Percentiles rank a stretch among this genome's conserved stretches.
Evolutionary conservation across 2,888 invertebrate genomes (phyloP).

Genomic region (Stenoptilia bipunctidactyla): DNA sequence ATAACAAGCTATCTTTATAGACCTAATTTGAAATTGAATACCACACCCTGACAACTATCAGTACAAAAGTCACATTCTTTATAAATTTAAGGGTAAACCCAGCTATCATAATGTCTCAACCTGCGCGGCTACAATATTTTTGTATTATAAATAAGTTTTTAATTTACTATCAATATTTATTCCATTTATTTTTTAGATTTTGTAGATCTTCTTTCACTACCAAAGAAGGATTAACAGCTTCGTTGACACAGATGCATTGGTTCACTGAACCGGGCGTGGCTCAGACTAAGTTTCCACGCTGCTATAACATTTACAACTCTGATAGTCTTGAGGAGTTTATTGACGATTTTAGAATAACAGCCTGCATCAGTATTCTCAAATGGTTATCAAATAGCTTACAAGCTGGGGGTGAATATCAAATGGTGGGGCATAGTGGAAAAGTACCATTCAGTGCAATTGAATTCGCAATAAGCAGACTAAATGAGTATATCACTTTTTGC

Average conservation of each 20-base stretch:
- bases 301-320: constrained; percentile 85
- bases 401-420: constrained; percentile 63
- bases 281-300: constrained; percentile 86
- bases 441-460: constrained; percentile 83
- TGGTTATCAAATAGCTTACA: constrained; percentile 76
- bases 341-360: constrained; percentile 91
- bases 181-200: constrained; percentile 82
- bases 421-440: constrained; percentile 73
- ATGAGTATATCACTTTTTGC: constrained; percentile 80
- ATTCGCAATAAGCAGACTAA: constrained; percentile 84
- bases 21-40: too few species aligned
- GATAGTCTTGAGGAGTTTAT: constrained; percentile 87
- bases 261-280: constrained; percentile 86
- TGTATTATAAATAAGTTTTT: too few species aligned
- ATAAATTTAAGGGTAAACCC: too few species aligned
- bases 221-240: constrained; percentile 87
- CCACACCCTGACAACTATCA: too few species aligned
- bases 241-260: constrained; percentile 88
- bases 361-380: constrained; percentile 87
- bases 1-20: too few species aligned
- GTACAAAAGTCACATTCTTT: too few species aligned
- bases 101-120: too few species aligned
- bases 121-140: too few species aligned
- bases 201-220: constrained; percentile 91
- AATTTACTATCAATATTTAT: constrained; percentile 51